A percentile compares a stretch with the other conserved stretches of the same genome.
These are phyloP conservation scores for Tubiluchus corallicola DNA, from an alignment of 2,888 invertebrate species.

Conservation along the genomic window DNA sequence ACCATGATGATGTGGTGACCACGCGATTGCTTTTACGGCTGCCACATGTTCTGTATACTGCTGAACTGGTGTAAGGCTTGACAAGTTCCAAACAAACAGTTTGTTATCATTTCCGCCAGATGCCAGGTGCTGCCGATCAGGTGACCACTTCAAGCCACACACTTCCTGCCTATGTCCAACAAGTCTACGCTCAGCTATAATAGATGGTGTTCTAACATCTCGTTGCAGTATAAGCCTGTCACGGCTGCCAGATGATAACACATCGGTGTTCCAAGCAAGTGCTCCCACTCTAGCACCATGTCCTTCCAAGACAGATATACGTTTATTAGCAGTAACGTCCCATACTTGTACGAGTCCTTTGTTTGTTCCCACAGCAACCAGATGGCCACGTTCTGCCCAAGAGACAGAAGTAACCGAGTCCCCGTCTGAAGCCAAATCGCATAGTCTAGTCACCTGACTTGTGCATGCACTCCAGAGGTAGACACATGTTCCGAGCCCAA, in stretches of 20 bases:
- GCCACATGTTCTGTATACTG: slow-evolving; percentile 91
- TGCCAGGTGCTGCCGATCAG: slow-evolving; percentile 87
- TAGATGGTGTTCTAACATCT: slow-evolving; percentile 67
- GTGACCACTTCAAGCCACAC: slow-evolving; percentile 95
- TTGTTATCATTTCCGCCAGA: slow-evolving; percentile 97
- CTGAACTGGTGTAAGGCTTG: slow-evolving; percentile 60
- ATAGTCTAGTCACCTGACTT: slow-evolving; percentile 82
- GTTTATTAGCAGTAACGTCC: slow-evolving; percentile 87
- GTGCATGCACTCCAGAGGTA: slow-evolving; percentile 98
- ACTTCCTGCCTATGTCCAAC: slow-evolving; percentile 81
- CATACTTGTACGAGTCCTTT: slow-evolving; percentile 87
- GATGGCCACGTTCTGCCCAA: slow-evolving; percentile 86
- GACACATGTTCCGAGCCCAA: slow-evolving; percentile 90
- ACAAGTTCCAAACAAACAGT: slow-evolving; percentile 74
- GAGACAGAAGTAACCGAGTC: slow-evolving; percentile 95
- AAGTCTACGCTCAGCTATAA: slow-evolving; percentile 56
- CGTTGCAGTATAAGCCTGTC: slow-evolving; percentile 82
- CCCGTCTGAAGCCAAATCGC: slow-evolving; percentile 77
- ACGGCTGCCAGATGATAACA: slow-evolving; percentile 80
- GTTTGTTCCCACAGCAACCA: slow-evolving; percentile 94
- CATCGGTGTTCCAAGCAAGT: slow-evolving; percentile 92
- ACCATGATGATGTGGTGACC: slow-evolving; percentile 98
- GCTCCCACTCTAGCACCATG: slow-evolving; percentile 67
- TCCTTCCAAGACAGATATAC: slow-evolving; percentile 72
- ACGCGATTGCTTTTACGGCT: slow-evolving; percentile 67